Conservation (phyloP, 2,113 vertebrate species). For the Ailuropoda melanoleuca region DNA sequence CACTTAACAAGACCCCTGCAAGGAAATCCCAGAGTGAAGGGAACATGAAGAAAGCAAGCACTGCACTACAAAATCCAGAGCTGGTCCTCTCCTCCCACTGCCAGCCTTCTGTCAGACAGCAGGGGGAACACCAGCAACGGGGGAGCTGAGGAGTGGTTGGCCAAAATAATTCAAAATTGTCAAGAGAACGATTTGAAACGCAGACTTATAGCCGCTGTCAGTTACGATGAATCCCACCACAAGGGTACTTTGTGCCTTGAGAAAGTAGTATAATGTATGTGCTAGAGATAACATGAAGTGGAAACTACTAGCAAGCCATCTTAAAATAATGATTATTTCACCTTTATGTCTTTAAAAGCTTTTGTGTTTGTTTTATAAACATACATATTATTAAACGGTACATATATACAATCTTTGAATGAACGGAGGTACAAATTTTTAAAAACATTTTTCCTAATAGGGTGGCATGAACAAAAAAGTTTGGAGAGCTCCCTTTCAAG, state of each 20-base stretch:
- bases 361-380: neutral
- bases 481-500: neutral
- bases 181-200: neutral
- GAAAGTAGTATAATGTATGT: neutral
- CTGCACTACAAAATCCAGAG: neutral
- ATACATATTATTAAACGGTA: neutral
- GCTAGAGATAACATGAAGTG: neutral
- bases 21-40: neutral
- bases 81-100: too few relatives aligned
- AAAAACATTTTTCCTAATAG: neutral
- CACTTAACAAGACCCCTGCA: neutral
- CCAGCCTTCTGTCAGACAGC: neutral
- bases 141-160: too few relatives aligned
- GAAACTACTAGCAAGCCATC: neutral
- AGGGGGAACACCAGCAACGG: too few relatives aligned
- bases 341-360: neutral
- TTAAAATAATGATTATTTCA: neutral
- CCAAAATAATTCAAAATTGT: neutral
- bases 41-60: neutral
- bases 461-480: neutral
- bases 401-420: neutral
- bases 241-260: neutral
- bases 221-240: neutral
- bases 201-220: neutral
- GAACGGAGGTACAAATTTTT: neutral